A percentile compares a stretch with the other conserved stretches of the same genome.
Conservation (phyloP, 2,888 invertebrate genomes). For the Cryptocephalus moraei region DNA sequence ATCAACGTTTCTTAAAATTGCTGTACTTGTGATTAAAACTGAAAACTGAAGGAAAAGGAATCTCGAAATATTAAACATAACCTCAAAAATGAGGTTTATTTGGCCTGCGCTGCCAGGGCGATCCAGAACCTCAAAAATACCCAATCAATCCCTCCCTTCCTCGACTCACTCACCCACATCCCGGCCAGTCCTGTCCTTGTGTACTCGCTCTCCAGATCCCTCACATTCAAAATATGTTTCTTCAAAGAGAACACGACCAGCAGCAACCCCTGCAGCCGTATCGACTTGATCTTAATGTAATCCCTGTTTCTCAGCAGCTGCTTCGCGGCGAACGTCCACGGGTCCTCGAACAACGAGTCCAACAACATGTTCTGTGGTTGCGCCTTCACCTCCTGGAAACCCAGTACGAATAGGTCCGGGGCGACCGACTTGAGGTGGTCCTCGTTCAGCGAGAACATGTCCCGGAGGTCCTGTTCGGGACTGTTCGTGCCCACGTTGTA, state of each 20-base stretch:
- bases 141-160: no score
- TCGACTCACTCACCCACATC: slow-evolving; percentile 65
- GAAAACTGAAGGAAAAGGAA: no score
- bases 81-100: no score
- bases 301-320: slow-evolving; percentile 54
- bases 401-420: slow-evolving; percentile 78
- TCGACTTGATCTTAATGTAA: slow-evolving; percentile 69
- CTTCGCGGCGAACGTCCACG: slow-evolving; percentile 71
- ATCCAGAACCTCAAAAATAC: no score
- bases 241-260: slow-evolving; percentile 68
- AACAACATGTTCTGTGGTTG: slow-evolving; percentile 76
- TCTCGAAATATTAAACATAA: no score
- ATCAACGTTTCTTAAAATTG: no score
- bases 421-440: slow-evolving; percentile 46
- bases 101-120: no score
- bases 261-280: slow-evolving; percentile 75
- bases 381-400: slow-evolving; percentile 82
- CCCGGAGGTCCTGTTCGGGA: slow-evolving; percentile 58
- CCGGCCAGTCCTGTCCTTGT: slow-evolving; percentile 87
- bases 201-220: slow-evolving; percentile 77
- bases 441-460: slow-evolving; percentile 47
- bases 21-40: no score
- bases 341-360: slow-evolving; percentile 72
- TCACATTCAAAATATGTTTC: slow-evolving; percentile 68
- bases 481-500: slow-evolving; percentile 87